These are phyloP conservation scores for Synodontis membranacea DNA, from an alignment of 2,113 vertebrate genomes.

Conservation along the genomic window DNA sequence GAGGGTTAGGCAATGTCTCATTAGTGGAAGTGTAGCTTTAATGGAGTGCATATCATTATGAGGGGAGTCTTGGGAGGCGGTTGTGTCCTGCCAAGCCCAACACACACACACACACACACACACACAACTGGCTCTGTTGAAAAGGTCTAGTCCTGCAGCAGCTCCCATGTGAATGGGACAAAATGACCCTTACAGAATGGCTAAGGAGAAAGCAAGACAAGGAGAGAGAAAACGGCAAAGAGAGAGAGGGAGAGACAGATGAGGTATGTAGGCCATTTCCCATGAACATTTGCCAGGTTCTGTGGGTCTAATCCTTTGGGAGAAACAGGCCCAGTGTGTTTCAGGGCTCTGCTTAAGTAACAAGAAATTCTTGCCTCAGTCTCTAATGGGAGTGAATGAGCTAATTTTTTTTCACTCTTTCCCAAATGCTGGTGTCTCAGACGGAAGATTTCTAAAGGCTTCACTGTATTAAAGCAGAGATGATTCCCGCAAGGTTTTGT, in stretches of 20 bases:
- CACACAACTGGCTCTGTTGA: conserved; percentile 42
- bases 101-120: conserved; percentile 44
- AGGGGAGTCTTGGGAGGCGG: conserved; percentile 18
- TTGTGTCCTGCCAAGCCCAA: conserved; percentile 32
- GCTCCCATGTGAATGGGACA: conserved; percentile 46
- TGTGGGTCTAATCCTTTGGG: conserved; percentile 58
- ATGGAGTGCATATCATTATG: conserved; percentile 42
- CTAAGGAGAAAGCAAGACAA: conserved; percentile 19
- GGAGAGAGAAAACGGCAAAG: conserved; percentile 30
- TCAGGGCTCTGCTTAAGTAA: conserved; percentile 53
- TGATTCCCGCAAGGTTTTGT: not conserved
- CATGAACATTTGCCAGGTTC: conserved; percentile 59
- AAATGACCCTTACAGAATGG: conserved; percentile 42
- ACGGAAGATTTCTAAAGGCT: not conserved
- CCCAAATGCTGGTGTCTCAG: not conserved
- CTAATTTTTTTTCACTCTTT: not conserved
- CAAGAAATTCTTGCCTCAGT: conserved; percentile 52
- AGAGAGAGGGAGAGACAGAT: conserved; percentile 36
- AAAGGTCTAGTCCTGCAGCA: conserved; percentile 35
- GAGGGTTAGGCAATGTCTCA: conserved; percentile 38
- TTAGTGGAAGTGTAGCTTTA: conserved; percentile 41
- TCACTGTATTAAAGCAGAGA: not conserved
- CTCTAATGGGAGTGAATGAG: conserved; percentile 35
- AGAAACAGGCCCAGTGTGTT: conserved; percentile 54
- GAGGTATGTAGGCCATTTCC: conserved; percentile 58